A percentile compares a stretch with the other conserved stretches of the same genome.
Evolutionary conservation across 2,888 invertebrate species (phyloP).

Genomic region (Fabriciana adippe): DNA sequence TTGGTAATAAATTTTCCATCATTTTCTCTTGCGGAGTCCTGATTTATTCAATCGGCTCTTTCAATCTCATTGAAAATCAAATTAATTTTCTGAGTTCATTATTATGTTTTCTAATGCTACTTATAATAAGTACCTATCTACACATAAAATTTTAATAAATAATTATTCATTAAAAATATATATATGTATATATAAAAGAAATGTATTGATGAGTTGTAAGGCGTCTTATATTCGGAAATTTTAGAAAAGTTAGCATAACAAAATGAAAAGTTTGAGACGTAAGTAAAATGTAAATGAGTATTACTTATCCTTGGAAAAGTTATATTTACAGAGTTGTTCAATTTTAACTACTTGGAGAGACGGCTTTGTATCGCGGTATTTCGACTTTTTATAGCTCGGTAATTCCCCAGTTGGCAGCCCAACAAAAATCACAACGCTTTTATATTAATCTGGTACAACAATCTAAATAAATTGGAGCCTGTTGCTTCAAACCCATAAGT

Average conservation of each 20-base stretch:
- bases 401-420: conserved; percentile 45
- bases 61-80: conserved; percentile 51
- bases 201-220: conserved; percentile 18
- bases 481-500: background rate
- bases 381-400: conserved; percentile 34
- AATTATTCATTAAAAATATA: conserved; percentile 22
- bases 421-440: conserved; percentile 19
- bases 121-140: conserved; percentile 28
- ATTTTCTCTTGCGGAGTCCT: conserved; percentile 19
- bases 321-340: conserved; percentile 57
- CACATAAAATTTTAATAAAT: conserved; percentile 36
- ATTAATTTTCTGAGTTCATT: conserved; percentile 55
- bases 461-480: background rate
- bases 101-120: conserved; percentile 51
- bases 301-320: conserved; percentile 43
- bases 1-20: conserved; percentile 25
- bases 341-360: conserved; percentile 57
- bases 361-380: conserved; percentile 44
- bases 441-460: background rate
- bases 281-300: conserved; percentile 53
- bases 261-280: conserved; percentile 36
- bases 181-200: background rate
- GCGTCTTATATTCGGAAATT: conserved; percentile 24
- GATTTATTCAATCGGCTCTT: conserved; percentile 49
- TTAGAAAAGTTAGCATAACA: conserved; percentile 22